A percentile compares a stretch with the other conserved stretches of the same genome.
Evolutionary conservation across 2,888 invertebrate genomes (phyloP).

Genomic region (Pachycephus smyrnensis): DNA sequence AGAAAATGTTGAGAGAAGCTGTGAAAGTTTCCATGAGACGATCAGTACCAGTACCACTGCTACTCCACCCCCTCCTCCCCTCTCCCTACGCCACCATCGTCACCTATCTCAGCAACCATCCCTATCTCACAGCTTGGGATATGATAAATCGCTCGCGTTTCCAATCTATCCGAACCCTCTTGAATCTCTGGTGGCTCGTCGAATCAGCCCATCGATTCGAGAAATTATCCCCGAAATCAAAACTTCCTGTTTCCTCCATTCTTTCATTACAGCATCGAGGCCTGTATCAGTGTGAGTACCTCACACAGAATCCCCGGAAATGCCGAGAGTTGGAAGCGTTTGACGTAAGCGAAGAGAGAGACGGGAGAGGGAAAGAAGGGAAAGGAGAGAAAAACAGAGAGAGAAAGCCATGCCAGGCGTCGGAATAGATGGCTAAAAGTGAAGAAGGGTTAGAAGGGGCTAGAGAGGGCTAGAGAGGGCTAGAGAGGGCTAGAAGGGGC

Average conservation of each 20-base stretch:
- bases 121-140: background rate
- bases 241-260: background rate
- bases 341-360: background rate
- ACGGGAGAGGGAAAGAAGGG: background rate
- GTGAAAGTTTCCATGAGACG: background rate
- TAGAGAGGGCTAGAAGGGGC: background rate
- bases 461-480: background rate
- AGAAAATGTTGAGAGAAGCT: background rate
- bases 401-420: background rate
- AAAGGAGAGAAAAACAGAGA: background rate
- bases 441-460: background rate
- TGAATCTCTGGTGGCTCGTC: background rate
- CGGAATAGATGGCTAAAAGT: background rate
- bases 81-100: background rate
- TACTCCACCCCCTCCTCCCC: background rate
- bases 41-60: background rate
- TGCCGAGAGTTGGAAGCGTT: too few species aligned
- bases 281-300: background rate
- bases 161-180: background rate
- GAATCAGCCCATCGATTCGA: background rate
- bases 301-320: too few species aligned
- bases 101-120: background rate
- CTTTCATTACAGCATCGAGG: background rate
- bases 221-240: conserved; percentile 2
- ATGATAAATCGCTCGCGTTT: conserved; percentile 2